phyloP scores from a whole-genome alignment of 2,797 vertebrate genomes.

The Pangasius macronema region DNA sequence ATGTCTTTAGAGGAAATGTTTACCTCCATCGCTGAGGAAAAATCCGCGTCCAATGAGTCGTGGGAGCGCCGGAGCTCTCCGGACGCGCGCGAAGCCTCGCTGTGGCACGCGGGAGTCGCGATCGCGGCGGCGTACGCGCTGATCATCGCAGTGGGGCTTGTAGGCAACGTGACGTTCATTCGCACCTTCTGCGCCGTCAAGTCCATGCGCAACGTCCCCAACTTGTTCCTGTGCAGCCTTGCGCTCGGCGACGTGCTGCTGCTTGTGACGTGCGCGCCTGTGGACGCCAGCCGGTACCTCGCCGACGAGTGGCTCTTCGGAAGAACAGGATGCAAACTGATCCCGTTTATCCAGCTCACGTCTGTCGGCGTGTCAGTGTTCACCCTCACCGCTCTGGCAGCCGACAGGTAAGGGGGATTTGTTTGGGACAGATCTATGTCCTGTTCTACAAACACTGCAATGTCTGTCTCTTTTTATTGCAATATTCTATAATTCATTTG shows the following conservation, averaged over 20 bases:
- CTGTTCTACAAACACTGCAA: background rate
- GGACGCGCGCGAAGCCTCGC: slow-evolving; percentile 47
- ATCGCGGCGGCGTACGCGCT: slow-evolving; percentile 86
- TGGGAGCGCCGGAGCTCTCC: slow-evolving; percentile 62
- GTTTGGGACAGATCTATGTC: background rate
- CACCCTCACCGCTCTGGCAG: slow-evolving; percentile 93
- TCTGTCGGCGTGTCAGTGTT: slow-evolving; percentile 97
- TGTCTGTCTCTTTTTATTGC: background rate
- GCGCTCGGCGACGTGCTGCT: slow-evolving; percentile 92
- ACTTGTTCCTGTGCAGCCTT: slow-evolving; percentile 94
- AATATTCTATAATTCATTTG: background rate
- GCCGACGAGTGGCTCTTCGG: slow-evolving; percentile 93
- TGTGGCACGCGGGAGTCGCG: slow-evolving; percentile 78
- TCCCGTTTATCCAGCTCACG: slow-evolving; percentile 94
- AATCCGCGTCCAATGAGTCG: slow-evolving; percentile 67
- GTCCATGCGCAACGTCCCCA: slow-evolving; percentile 88
- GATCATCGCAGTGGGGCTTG: slow-evolving; percentile 85
- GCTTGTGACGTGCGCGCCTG: slow-evolving; percentile 90
- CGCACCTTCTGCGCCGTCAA: slow-evolving; percentile 90
- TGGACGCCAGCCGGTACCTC: slow-evolving; percentile 93
- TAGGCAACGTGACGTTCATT: slow-evolving; percentile 93
- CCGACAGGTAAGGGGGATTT: slow-evolving; percentile 87
- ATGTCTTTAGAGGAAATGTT: slow-evolving; percentile 77
- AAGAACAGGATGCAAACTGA: slow-evolving; percentile 91
- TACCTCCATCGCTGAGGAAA: slow-evolving; percentile 65